phyloP scores from a whole-genome alignment of 2,113 vertebrate genomes.

The Dasypus novemcinctus region DNA sequence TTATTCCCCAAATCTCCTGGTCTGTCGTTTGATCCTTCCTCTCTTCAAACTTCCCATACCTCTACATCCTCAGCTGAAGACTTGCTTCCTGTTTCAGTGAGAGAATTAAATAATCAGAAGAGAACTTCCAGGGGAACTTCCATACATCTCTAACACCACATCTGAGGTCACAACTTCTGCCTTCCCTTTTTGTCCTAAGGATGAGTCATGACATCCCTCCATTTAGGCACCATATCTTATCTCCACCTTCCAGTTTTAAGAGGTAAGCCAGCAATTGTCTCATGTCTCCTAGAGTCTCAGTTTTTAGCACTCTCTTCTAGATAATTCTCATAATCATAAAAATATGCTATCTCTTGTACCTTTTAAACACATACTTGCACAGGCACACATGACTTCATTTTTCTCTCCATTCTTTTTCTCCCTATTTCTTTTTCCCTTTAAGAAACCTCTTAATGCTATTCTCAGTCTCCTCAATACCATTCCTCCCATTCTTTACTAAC shows the following conservation, averaged over 20 bases:
- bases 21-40: background rate
- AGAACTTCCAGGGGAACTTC: too few relatives aligned
- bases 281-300: background rate
- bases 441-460: background rate
- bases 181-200: too few relatives aligned
- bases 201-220: background rate
- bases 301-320: background rate
- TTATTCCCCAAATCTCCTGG: background rate
- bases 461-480: rapidly evolving
- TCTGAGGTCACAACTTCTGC: background rate
- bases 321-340: background rate
- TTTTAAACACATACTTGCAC: background rate
- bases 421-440: background rate
- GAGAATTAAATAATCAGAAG: background rate
- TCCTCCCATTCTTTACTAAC: background rate
- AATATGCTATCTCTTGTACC: background rate
- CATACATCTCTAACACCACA: rapidly evolving
- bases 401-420: background rate
- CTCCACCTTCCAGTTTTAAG: background rate
- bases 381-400: background rate
- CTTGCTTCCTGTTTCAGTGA: background rate
- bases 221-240: background rate
- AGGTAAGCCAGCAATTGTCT: background rate
- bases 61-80: too few relatives aligned
- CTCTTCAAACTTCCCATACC: background rate